Percentiles rank a stretch among this genome's conserved stretches.
Conservation (phyloP, 2,113 vertebrate genomes). For the Urocolius indicus region DNA sequence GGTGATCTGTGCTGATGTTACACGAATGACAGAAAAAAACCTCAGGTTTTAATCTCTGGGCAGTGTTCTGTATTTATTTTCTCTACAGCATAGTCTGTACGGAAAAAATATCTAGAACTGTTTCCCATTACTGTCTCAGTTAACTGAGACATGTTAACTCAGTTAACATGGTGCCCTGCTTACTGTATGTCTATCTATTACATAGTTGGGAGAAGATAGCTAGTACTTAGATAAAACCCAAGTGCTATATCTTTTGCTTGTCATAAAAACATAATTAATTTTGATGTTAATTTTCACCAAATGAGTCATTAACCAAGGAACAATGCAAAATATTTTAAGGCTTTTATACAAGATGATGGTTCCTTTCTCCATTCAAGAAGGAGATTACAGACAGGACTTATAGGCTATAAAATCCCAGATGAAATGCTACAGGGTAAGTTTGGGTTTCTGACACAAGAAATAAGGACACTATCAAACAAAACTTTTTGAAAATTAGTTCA, state of each 20-base stretch:
- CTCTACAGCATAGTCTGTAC: not conserved
- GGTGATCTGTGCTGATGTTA: not conserved
- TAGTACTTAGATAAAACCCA: not conserved
- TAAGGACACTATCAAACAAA: not conserved
- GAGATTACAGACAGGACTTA: not conserved
- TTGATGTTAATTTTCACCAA: not conserved
- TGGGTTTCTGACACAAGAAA: not conserved
- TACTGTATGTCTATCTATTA: not conserved
- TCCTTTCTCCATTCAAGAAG: not conserved
- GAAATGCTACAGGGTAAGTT: not conserved
- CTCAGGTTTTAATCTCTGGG: not conserved
- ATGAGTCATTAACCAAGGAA: not conserved
- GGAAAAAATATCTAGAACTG: not conserved
- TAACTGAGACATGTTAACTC: too few species aligned
- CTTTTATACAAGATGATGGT: not conserved
- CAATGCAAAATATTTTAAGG: not conserved
- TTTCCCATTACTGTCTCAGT: not conserved
- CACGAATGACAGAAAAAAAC: not conserved
- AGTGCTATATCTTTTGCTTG: not conserved
- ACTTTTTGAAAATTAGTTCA: not conserved
- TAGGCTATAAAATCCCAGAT: not conserved
- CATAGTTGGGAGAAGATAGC: not conserved
- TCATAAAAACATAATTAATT: not conserved
- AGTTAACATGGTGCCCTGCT: rapidly evolving
- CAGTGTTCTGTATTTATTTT: not conserved